Evolutionary conservation across 30 jellyfish, hydroid and myxozoan species (phyloP), one percentile per base, ranked within the genome.

Genomic region (Clytia hemisphaerica): DNA sequence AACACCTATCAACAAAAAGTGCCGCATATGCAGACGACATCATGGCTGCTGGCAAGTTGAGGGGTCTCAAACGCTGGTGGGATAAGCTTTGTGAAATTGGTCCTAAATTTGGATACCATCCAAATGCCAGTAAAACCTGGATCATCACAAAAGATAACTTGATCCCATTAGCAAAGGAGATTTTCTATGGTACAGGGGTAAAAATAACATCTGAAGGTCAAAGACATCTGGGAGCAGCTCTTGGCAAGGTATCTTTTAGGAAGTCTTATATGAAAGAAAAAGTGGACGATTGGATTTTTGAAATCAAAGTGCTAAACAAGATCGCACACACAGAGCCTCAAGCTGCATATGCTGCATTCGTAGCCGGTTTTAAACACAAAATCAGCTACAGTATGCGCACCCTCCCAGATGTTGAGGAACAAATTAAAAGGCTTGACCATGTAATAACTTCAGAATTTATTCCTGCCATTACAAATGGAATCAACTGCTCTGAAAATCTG

Each of bases 1-100:
- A 61, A 16, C 58, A 61, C 55, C 12, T 61, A 26, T 37, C 55
- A 61, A 34, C 58, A 7, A 53, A 53, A 71, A 31, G 45, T 29
- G 67, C 50, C 55, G 85, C 81, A 33, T 73, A 1, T 73, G 82
- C 85, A 31, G 79, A 73, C 54, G 51, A 73, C 70, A 26, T 73
- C 7, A 37, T 80, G 5, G 85, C 68, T 9, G 57, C 35, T 14
- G 85, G 85, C 14, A 73, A 40, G 32, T 30, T 73, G 18, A 37
- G 25, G 18, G 62, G 32, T 4, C 19, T 61, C 24, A 3, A 22
- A 32, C 35, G 64, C 6, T 61, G 75, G 75, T 61, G 75, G 75
- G 75, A 29, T 28, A 36, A 29, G 2, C 21, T 61, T 2, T n/a
- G 21, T 21, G 25, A 18, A 42, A 69, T 26, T 40, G 72, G 84